These are phyloP conservation scores for Sebastes itinus DNA, from an alignment of 2,797 vertebrate genomes.

Conservation along the genomic window DNA sequence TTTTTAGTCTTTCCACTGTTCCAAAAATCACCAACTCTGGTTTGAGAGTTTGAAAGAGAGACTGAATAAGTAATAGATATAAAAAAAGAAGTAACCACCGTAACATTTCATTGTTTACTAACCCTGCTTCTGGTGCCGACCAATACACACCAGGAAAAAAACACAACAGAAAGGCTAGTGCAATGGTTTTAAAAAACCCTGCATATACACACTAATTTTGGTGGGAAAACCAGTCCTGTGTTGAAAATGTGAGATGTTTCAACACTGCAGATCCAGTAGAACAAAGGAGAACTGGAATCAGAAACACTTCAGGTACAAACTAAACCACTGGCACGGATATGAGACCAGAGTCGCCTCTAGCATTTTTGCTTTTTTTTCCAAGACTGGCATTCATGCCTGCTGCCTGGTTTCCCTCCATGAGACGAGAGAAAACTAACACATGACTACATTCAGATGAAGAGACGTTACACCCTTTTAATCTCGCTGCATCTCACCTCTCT, in stretches of 20 bases:
- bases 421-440: not conserved
- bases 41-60: too few species aligned
- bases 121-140: too few species aligned
- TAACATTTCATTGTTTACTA: too few species aligned
- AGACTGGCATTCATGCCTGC: not conserved
- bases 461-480: not conserved
- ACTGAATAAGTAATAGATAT: too few species aligned
- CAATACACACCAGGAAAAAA: too few species aligned
- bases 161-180: too few species aligned
- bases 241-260: not conserved
- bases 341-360: not conserved
- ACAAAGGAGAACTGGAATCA: not conserved
- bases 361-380: not conserved
- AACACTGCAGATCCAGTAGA: not conserved
- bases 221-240: not conserved
- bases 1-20: too few species aligned
- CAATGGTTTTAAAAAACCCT: too few species aligned
- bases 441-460: not conserved
- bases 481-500: constrained; percentile 43
- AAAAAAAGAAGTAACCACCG: too few species aligned
- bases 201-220: too few species aligned
- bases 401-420: not conserved
- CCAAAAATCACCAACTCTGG: too few species aligned
- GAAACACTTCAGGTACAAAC: not conserved
- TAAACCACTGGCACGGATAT: not conserved